phyloP scores from a whole-genome alignment of 2,113 vertebrate species.

The Myrmecobius fasciatus region DNA sequence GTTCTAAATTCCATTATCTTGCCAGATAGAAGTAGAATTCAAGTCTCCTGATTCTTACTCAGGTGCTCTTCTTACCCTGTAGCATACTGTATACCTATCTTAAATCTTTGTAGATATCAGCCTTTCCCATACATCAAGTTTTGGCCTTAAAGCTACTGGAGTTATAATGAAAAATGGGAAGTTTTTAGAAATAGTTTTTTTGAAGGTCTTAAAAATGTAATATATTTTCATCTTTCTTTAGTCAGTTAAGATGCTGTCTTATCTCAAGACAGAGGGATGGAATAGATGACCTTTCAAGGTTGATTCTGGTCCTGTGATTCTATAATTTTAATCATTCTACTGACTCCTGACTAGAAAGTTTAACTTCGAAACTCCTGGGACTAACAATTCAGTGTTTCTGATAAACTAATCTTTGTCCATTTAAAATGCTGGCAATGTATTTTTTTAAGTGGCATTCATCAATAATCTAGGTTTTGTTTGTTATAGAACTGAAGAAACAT shows the following conservation, averaged over 20 bases:
- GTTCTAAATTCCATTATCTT: background rate
- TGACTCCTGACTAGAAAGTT: constrained; percentile 19
- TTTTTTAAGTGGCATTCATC: background rate
- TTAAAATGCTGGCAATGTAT: constrained; percentile 6
- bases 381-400: constrained; percentile 21
- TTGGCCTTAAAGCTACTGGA: constrained; percentile 14
- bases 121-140: background rate
- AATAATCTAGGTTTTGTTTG: constrained; percentile 40
- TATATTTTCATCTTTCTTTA: constrained; percentile 11
- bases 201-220: constrained; percentile 34
- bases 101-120: constrained; percentile 7
- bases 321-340: background rate
- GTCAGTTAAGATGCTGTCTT: background rate
- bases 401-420: background rate
- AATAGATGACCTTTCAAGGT: background rate
- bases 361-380: background rate
- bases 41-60: background rate
- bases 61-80: background rate
- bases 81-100: background rate
- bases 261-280: constrained; percentile 12
- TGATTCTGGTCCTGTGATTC: background rate
- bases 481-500: constrained; percentile 37
- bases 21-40: background rate
- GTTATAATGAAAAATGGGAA: background rate
- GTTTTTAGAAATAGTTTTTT: background rate